These are phyloP conservation scores for Oxygymnocypris stewartii DNA, from an alignment of 2,113 vertebrate species.

Conservation along the genomic window DNA sequence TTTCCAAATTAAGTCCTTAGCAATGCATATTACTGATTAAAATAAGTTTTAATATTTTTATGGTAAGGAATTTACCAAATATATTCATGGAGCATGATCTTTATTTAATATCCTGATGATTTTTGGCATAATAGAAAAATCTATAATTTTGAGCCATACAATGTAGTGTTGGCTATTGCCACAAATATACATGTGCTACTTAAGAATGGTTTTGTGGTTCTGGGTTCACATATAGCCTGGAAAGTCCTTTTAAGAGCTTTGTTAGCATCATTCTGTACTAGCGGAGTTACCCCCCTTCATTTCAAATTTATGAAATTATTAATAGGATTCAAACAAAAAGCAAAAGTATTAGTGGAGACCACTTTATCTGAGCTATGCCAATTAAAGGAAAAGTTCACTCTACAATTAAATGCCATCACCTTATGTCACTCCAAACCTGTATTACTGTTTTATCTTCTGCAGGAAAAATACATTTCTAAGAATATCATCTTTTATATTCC, in stretches of 20 bases:
- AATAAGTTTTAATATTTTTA: too few relatives aligned
- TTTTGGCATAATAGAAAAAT: too few relatives aligned
- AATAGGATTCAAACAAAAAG: not conserved
- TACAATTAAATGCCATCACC: not conserved
- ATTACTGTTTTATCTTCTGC: not conserved
- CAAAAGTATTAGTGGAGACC: not conserved
- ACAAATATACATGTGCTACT: too few relatives aligned
- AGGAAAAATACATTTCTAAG: not conserved
- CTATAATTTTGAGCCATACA: too few relatives aligned
- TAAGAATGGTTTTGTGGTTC: too few relatives aligned
- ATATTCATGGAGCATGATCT: too few relatives aligned
- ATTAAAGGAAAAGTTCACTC: not conserved
- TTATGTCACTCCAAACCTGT: not conserved
- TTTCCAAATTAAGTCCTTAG: too few relatives aligned
- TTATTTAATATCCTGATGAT: too few relatives aligned
- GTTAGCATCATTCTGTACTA: not conserved
- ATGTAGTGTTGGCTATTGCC: too few relatives aligned
- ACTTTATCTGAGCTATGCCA: not conserved
- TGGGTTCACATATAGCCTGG: not conserved
- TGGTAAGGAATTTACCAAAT: too few relatives aligned
- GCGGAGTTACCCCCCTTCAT: not conserved
- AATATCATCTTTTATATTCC: too few relatives aligned
- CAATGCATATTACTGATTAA: too few relatives aligned
- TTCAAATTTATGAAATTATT: not conserved
- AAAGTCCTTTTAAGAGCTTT: not conserved